Evolutionary conservation across 2,113 vertebrate genomes (phyloP), one percentile per base, ranked within the genome.

Genomic region (Cheilinus undulatus): DNA sequence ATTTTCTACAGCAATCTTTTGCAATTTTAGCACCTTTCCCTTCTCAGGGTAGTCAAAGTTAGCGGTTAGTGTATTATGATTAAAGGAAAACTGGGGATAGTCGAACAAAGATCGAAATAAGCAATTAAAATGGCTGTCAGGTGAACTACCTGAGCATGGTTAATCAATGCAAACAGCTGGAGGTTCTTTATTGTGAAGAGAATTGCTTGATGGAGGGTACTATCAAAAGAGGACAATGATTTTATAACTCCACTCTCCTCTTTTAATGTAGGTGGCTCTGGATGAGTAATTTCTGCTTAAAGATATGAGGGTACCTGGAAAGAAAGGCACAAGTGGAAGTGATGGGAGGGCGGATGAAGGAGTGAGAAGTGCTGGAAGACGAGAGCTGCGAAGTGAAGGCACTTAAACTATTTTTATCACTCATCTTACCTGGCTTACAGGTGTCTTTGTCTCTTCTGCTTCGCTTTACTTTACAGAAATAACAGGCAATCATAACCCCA

Each of bases 1-100:
- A 84, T 86, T 85, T 85, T 82, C 64, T 28, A 45, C 53, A 57
- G 77, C 70, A 63, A 73, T 79, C 75, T 82, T 45, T 34, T 79
- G 71, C 71, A 62, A 82, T 86, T 87, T 77, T 34, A 43, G 57
- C 69, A 75, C 76, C 48, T 73, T 27, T 48, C n/a, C 52, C 13
- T 53, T 62, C 61, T 71, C 36, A 1, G 72, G 30, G 62, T 49
- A 51, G 42, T 77, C 38, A 69, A 49, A 76, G 60, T 68, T 46
- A 63, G 69, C 67, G 20, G 65, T 79, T 52, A 81, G 68, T 78
- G 52, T 54, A 64, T 86, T 76, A 76, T 78, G 69, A 87, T 91
- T 81, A 82, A 71, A 69, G 61, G 52, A 32, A 77, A 78, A 82
- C 67, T 54, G 78, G 53, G 5, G 5, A 69, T 49, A 71, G 69